phyloP scores from a whole-genome alignment of 2,888 invertebrate species.

The Amphipoea lucens region DNA sequence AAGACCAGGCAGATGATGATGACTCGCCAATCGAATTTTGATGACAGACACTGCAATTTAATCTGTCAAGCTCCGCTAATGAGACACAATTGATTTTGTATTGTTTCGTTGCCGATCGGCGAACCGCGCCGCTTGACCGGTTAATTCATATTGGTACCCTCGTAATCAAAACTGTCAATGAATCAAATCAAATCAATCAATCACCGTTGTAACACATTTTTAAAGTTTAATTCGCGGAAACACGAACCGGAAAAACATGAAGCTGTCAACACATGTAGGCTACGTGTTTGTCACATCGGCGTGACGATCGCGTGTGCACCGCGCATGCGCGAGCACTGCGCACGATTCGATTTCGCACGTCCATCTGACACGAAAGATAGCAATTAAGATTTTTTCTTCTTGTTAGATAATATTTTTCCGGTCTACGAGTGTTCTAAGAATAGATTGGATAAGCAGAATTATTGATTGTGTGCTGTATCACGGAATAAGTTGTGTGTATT shows the following conservation, averaged over 20 bases:
- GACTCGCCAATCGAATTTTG: not conserved
- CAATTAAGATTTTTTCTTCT: constrained; percentile 67
- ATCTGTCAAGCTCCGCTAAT: no score
- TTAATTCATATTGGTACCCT: no score
- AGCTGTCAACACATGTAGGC: constrained; percentile 61
- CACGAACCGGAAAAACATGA: constrained; percentile 54
- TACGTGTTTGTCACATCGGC: constrained; percentile 62
- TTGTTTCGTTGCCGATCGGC: no score
- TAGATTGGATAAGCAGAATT: constrained; percentile 47
- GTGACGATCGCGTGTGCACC: constrained; percentile 61
- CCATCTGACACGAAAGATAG: constrained; percentile 64
- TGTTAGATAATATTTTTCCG: constrained; percentile 68
- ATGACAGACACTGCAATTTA: no score
- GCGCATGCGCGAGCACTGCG: constrained; percentile 51
- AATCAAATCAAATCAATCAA: constrained; percentile 3
- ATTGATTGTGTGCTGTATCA: constrained; percentile 36
- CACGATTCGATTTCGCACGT: constrained; percentile 64
- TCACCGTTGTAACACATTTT: constrained; percentile 25
- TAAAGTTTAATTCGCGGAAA: constrained; percentile 43
- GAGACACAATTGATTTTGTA: no score
- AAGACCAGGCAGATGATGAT: no score
- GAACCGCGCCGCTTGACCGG: no score
- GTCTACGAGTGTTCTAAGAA: constrained; percentile 55
- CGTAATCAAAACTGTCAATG: not conserved
- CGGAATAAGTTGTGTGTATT: not conserved